Evolutionary conservation across 2,797 vertebrate genomes (phyloP).

Genomic region (Oceanodroma leucorhoa): DNA sequence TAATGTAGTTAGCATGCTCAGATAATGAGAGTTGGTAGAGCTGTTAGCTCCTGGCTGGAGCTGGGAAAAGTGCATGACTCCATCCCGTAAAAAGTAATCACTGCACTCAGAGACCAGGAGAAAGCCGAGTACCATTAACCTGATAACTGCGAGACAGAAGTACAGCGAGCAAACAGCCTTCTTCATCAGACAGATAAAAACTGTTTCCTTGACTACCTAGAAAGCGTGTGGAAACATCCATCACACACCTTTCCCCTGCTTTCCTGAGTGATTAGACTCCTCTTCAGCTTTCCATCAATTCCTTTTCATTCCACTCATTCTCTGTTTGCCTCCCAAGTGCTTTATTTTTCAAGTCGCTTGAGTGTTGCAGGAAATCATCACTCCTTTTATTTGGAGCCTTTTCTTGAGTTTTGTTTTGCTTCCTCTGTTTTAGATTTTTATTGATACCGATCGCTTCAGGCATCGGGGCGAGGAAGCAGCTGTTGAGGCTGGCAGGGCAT

Average conservation of each 20-base stretch:
- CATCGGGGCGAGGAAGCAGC: background rate
- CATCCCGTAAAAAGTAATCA: background rate
- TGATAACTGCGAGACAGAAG: background rate
- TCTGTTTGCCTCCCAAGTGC: conserved; percentile 37
- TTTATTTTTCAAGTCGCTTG: background rate
- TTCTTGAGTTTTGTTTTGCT: background rate
- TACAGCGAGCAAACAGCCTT: background rate
- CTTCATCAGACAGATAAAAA: background rate
- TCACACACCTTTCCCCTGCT: background rate
- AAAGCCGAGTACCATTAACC: background rate
- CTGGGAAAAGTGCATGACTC: background rate
- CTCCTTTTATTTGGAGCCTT: background rate
- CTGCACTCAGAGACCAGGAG: background rate
- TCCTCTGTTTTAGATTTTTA: background rate
- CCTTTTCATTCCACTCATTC: conserved; percentile 31
- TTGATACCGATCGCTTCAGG: background rate
- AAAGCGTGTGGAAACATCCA: background rate
- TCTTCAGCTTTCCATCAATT: conserved; percentile 44
- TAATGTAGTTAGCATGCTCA: background rate
- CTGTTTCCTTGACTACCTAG: conserved; percentile 36
- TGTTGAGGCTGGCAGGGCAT: background rate
- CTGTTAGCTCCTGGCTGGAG: background rate
- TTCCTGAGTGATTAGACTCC: background rate
- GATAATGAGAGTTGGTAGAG: background rate
- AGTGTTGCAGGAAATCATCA: conserved; percentile 27